Percentiles rank a stretch among this genome's conserved stretches.
phyloP scores from a whole-genome alignment of 2,797 vertebrate genomes.

The Rhodeus uyekii region DNA sequence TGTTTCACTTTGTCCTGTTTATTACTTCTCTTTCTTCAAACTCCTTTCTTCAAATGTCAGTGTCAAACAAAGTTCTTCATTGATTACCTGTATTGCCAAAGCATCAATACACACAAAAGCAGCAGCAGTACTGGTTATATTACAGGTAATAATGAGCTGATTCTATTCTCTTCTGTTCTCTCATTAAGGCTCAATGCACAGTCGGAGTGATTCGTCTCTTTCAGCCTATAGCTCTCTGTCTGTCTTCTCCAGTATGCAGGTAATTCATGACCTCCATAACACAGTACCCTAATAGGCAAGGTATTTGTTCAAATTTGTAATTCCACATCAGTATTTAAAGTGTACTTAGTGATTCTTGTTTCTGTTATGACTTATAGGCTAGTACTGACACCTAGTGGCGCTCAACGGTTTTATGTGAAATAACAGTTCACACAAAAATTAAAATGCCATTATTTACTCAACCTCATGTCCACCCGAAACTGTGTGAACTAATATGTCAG shows the following conservation, averaged over 20 bases:
- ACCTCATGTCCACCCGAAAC: not conserved
- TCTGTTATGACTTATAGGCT: not conserved
- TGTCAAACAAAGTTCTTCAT: not conserved
- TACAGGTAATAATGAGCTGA: not conserved
- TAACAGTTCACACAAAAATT: not conserved
- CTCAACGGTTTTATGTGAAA: not conserved
- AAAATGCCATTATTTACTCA: not conserved
- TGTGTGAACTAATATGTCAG: not conserved
- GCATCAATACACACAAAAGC: not conserved
- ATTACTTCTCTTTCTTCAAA: not conserved
- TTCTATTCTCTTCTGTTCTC: not conserved
- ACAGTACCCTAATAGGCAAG: not conserved
- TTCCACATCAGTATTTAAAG: not conserved
- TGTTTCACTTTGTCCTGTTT: not conserved
- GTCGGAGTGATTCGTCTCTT: conserved; percentile 80
- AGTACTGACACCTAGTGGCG: not conserved
- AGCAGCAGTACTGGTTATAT: not conserved
- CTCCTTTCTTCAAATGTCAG: not conserved
- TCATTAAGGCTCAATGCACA: conserved; percentile 80
- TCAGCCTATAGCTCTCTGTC: conserved; percentile 81
- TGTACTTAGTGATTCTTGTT: not conserved
- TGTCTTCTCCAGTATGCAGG: conserved; percentile 80
- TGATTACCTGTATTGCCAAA: not conserved
- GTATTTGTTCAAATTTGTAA: not conserved
- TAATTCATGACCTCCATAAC: conserved; percentile 34